phyloP scores from a whole-genome alignment of 2,888 invertebrate species.

The Drosophila fulvimacula region DNA sequence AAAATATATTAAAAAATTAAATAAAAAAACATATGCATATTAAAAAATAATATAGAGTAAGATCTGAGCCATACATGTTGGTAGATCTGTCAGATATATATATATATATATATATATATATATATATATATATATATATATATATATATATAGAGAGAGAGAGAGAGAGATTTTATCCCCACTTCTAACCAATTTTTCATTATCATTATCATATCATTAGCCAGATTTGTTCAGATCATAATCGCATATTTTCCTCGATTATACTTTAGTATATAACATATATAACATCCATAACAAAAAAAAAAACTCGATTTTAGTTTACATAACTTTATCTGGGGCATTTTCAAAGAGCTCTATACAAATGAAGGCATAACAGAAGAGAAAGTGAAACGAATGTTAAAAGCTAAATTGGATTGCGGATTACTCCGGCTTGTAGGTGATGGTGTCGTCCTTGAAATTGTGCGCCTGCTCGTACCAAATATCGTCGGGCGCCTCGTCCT shows the following conservation, averaged over 20 bases:
- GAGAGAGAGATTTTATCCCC: too few species aligned
- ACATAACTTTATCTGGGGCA: constrained; percentile 24
- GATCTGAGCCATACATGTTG: too few species aligned
- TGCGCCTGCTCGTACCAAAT: constrained; percentile 91
- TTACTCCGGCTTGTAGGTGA: constrained; percentile 87
- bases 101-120: too few species aligned
- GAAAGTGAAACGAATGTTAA: constrained; percentile 14
- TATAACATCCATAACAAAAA: not conserved
- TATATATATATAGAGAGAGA: too few species aligned
- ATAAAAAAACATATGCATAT: too few species aligned
- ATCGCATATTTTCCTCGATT: not conserved
- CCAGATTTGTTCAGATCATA: too few species aligned
- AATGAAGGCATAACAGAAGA: constrained; percentile 34
- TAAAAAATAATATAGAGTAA: too few species aligned
- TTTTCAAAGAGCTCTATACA: constrained; percentile 30
- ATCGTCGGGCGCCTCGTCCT: constrained; percentile 86
- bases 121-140: too few species aligned
- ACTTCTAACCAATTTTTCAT: too few species aligned
- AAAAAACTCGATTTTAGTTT: not conserved
- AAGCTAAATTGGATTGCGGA: constrained; percentile 6
- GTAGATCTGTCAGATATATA: too few species aligned
- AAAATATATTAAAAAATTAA: too few species aligned
- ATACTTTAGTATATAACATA: not conserved
- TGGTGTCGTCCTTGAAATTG: constrained; percentile 89
- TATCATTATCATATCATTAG: too few species aligned